phyloP scores from a whole-genome alignment of 2,888 invertebrate genomes.

The Physocephala rufipes region DNA sequence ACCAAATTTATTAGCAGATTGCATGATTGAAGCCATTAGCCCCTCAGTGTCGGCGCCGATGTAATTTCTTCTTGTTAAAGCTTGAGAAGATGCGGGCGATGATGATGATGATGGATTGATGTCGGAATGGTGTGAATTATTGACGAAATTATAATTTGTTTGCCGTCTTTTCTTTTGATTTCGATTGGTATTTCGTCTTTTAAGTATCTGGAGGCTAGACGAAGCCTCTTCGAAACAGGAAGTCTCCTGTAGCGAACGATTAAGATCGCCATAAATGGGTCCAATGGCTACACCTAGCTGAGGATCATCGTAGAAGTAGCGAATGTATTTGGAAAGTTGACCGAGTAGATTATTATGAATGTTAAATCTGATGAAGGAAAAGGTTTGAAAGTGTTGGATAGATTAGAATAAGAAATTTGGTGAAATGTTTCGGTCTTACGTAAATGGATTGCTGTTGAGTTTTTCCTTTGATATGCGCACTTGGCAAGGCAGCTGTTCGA shows the following conservation, averaged over 20 bases:
- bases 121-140: not conserved
- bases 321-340: slow-evolving; percentile 44
- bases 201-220: slow-evolving; percentile 26
- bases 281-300: slow-evolving; percentile 48
- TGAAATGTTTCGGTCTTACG: slow-evolving; percentile 48
- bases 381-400: slow-evolving; percentile 37
- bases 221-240: slow-evolving; percentile 17
- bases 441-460: slow-evolving; percentile 52
- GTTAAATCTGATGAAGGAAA: slow-evolving; percentile 14
- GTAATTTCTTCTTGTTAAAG: not conserved
- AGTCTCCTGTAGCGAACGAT: slow-evolving; percentile 37
- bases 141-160: not conserved
- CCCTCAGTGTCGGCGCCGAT: not conserved
- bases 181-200: slow-evolving; percentile 31
- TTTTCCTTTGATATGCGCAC: slow-evolving; percentile 47
- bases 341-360: slow-evolving; percentile 38
- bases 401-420: not conserved
- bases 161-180: slow-evolving; percentile 29
- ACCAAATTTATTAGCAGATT: not conserved
- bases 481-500: slow-evolving; percentile 54
- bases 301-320: slow-evolving; percentile 50
- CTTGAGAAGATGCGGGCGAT: not conserved
- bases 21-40: not conserved
- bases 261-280: slow-evolving; percentile 47
- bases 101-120: not conserved